Evolutionary conservation across 1,140 invertebrate species (phyloP), one percentile per base, ranked within the genome.

Genomic region (Frieseomelitta varia): DNA sequence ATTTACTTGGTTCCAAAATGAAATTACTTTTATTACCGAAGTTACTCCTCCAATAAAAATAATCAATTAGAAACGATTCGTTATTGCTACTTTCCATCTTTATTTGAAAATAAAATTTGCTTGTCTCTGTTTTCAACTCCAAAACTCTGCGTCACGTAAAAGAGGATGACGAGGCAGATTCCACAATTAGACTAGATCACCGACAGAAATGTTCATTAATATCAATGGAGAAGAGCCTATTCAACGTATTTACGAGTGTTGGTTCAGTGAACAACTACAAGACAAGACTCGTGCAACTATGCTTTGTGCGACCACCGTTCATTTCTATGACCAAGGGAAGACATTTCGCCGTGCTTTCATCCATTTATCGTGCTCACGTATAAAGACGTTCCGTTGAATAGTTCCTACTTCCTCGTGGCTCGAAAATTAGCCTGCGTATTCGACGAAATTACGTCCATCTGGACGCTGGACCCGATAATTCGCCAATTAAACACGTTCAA

Each of bases 181-280:
- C 14, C 47, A 17, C 63, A 68, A 79, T 68, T 79, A 69, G 8
- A 68, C 51, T n/a, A 34, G 27, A 68, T 79, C 21, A 8, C 30
- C 14, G 10, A 15, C 61, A 47, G 30, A 63, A 79, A 68, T 21
- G 77, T 61, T 68, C 51, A 34, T 79, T 79, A 79, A 68, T 68
- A 68, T 68, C 63, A 79, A 55, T 56, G 63, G 6, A 47, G 34
- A 21, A 75, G 63, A 79, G n/a, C 17, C 79, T 47, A 81, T 24
- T 77, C 27, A 77, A 51, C 72, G 82, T 55, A 77, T 74, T 67
- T 63, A 58, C 80, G 84, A 87, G 84, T 63, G 17, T 19, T 55
- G 39, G 21, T 65, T 47, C 69, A 39, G 21, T 27, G 80, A 81
- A 75, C 27, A 34, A 39, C 39, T 67, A 55, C 80, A 55, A 76